Conservation (phyloP, 2,888 invertebrate species). For the Liopterus haemorrhoidalis region DNA sequence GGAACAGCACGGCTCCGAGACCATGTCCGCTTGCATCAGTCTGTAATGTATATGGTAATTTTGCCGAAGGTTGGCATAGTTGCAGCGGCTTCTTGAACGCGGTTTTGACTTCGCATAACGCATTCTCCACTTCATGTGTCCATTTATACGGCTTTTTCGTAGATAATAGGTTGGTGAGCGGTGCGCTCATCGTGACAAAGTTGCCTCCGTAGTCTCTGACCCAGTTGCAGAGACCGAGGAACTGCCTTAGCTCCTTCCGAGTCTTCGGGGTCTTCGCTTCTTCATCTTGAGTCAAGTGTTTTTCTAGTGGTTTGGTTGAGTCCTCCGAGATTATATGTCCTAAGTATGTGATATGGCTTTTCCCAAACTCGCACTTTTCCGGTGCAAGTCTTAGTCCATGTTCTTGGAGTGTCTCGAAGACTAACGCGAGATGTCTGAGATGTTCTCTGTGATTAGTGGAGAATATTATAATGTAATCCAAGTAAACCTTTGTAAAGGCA, state of each 20-base stretch:
- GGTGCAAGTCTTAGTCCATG: neutral
- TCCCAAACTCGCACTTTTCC: neutral
- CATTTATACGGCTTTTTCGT: slow-evolving; percentile 6
- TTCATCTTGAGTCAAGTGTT: neutral
- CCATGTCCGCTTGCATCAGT: no score
- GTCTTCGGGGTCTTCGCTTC: neutral
- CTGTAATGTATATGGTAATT: no score
- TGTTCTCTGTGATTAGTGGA: neutral
- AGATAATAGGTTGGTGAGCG: slow-evolving; percentile 20
- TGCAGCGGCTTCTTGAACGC: no score
- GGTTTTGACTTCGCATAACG: slow-evolving; percentile 4
- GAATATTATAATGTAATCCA: slow-evolving; percentile 21
- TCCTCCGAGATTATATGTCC: neutral
- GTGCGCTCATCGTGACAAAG: slow-evolving; percentile 14
- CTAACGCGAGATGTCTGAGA: neutral
- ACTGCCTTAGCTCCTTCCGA: no score
- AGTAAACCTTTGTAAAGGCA: slow-evolving; percentile 20
- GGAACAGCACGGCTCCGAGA: no score
- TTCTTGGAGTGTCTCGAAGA: neutral
- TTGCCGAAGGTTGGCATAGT: no score
- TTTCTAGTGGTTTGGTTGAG: neutral
- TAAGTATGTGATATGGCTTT: neutral
- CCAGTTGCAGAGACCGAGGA: neutral
- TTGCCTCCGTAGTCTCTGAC: slow-evolving; percentile 20
- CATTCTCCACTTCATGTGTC: slow-evolving; percentile 8